Evolutionary conservation across 2,113 vertebrate genomes (phyloP), one percentile per base, ranked within the genome.

Genomic region (Elephas maximus): DNA sequence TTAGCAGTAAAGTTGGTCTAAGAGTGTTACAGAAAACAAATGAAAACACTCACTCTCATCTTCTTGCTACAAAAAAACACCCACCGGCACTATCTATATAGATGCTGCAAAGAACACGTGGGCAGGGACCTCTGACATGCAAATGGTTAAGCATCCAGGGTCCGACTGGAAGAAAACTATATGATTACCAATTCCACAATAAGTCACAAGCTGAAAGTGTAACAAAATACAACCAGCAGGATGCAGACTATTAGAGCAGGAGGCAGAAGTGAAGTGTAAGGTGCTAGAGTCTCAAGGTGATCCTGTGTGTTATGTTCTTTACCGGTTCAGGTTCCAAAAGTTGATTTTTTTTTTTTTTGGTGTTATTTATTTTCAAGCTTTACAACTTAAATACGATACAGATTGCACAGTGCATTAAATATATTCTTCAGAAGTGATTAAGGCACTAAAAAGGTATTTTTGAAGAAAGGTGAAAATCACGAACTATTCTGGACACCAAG

Each of bases 401-500:
- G 53, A 77, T 4, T 28, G 6, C 33, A 80, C 17, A 30, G 23
- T 69, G 1, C 3, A 95, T 28, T 93, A 81, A 86, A 60, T 78
- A 30, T 37, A 6, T 78, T 81, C 57, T 53, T 6, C 1, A 71
- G 73, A 95, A 24, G 24, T 26, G 11, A 69, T 10, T 77, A 76
- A 62, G 33, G 12, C 23, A 18, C 9, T 69, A 79, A 62, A 74
- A 78, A 44, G 44, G 11, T 57, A 74, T 71, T 95, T 92, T 88
- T 90, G 7, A 96, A 94, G 73, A 69, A 89, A 78, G 41, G 57
- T 65, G 74, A 45, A 73, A 95, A 92, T 73, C 37, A 73, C 23
- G 18, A 80, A 89, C 71, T 48, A 45, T 76, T 90, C 30, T 73
- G 28, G n/a, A 82, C 71, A 69, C 37, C 69, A 84, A 80, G 88